These are phyloP conservation scores for Eulacestoma nigropectus DNA, from an alignment of 2,113 vertebrate species.

Conservation along the genomic window DNA sequence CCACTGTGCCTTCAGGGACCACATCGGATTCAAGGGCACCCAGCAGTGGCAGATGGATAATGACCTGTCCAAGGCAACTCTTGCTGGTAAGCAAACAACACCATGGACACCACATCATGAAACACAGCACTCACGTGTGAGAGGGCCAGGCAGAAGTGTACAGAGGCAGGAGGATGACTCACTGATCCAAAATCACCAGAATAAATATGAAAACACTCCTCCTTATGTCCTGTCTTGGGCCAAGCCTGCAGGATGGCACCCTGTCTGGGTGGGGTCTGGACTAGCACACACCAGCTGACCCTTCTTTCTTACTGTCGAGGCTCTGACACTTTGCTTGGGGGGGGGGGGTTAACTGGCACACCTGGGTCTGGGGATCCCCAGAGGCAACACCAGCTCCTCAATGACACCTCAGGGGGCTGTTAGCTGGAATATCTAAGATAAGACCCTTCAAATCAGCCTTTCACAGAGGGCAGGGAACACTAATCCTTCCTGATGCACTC, in stretches of 20 bases:
- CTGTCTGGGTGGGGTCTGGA: neutral
- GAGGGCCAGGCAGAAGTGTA: neutral
- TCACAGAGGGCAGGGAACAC: neutral
- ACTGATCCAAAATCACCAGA: neutral
- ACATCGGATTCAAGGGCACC: fast-evolving
- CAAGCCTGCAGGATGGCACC: neutral
- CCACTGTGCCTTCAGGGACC: neutral
- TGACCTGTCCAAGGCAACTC: neutral
- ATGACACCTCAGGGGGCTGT: no score
- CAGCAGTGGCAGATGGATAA: neutral
- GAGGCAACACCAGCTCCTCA: neutral
- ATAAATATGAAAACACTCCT: neutral
- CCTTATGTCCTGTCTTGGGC: neutral
- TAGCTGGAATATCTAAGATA: neutral
- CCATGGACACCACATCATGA: neutral
- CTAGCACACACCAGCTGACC: neutral
- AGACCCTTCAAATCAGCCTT: neutral
- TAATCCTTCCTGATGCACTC: neutral
- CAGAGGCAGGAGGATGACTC: neutral
- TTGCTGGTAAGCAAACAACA: neutral
- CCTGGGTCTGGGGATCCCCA: neutral
- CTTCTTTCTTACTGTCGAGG: neutral
- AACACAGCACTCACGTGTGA: fast-evolving
- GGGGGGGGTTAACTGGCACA: neutral
- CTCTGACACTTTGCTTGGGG: neutral